These are phyloP conservation scores for Eupithecia tripunctaria DNA, from an alignment of 2,888 invertebrate genomes.

Conservation along the genomic window DNA sequence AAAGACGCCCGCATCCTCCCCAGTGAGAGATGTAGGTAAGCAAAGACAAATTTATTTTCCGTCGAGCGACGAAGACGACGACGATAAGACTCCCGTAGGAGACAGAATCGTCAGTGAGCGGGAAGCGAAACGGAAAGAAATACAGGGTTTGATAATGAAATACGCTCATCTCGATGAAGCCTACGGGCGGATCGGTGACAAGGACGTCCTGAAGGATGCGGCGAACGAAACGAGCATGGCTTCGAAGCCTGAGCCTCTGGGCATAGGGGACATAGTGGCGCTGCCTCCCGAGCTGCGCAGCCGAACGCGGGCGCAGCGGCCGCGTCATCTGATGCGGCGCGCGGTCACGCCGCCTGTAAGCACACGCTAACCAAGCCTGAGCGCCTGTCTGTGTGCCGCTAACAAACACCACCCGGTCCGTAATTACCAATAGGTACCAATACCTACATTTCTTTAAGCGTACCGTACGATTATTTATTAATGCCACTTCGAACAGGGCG, in stretches of 20 bases:
- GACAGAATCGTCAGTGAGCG: conserved; percentile 88
- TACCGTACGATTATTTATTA: conserved; percentile 15
- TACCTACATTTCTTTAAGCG: conserved; percentile 3
- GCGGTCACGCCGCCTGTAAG: conserved; percentile 85
- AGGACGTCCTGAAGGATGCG: conserved; percentile 61
- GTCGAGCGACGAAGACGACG: conserved; percentile 82
- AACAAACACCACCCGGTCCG: conserved; percentile 79
- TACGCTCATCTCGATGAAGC: conserved; percentile 91
- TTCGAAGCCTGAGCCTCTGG: conserved; percentile 67
- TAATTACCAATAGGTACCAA: conserved; percentile 60
- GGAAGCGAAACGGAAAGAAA: conserved; percentile 92
- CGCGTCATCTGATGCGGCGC: conserved; percentile 80
- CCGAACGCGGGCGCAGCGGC: conserved; percentile 72
- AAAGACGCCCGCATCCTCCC: conserved; percentile 72
- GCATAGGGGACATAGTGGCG: conserved; percentile 73
- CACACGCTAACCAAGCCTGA: conserved; percentile 78
- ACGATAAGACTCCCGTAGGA: conserved; percentile 81
- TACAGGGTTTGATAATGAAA: conserved; percentile 92
- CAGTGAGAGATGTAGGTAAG: conserved; percentile 68
- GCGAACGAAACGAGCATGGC: conserved; percentile 52
- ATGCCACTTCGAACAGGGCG: background rate
- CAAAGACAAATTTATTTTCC: conserved; percentile 81
- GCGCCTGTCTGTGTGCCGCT: conserved; percentile 77
- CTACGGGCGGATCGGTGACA: conserved; percentile 82
- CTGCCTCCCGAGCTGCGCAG: conserved; percentile 78